phyloP scores from a whole-genome alignment of 2,888 invertebrate genomes.

The Arctia plantaginis region DNA sequence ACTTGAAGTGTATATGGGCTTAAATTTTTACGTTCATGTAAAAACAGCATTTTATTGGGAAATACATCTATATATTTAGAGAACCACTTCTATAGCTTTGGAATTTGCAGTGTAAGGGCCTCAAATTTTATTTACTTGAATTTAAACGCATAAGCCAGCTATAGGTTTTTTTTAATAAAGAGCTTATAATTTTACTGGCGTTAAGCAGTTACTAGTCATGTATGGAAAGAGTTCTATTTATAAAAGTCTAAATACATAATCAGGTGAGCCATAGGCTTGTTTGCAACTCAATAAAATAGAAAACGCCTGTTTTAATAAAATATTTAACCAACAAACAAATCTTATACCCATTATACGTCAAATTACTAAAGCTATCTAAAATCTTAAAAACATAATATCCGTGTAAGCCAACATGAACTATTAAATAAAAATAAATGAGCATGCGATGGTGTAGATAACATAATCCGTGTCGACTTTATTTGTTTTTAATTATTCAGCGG shows the following conservation, averaged over 20 bases:
- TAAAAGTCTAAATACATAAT: not conserved
- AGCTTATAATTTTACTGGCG: too few relatives aligned
- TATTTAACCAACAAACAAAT: constrained; percentile 1
- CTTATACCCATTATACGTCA: constrained; percentile 29
- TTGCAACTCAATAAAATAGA: not conserved
- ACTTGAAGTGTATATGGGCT: not conserved
- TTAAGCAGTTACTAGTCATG: too few relatives aligned
- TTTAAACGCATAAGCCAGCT: too few relatives aligned
- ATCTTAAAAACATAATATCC: constrained; percentile 56
- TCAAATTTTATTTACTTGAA: too few relatives aligned
- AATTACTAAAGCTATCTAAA: constrained; percentile 41
- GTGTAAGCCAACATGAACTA: constrained; percentile 66
- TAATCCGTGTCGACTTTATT: constrained; percentile 85
- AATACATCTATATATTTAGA: too few relatives aligned
- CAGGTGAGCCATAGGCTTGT: not conserved
- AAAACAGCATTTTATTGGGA: too few relatives aligned
- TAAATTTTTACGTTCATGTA: too few relatives aligned
- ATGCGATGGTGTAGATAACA: constrained; percentile 77
- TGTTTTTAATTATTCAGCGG: constrained; percentile 85
- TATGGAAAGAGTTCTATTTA: not conserved
- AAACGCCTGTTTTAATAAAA: not conserved
- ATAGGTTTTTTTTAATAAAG: too few relatives aligned
- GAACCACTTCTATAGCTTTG: too few relatives aligned
- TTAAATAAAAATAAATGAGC: constrained; percentile 78
- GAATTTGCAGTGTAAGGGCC: too few relatives aligned